phyloP scores from a whole-genome alignment of 2,113 vertebrate genomes.

The Onychostruthus taczanowskii region DNA sequence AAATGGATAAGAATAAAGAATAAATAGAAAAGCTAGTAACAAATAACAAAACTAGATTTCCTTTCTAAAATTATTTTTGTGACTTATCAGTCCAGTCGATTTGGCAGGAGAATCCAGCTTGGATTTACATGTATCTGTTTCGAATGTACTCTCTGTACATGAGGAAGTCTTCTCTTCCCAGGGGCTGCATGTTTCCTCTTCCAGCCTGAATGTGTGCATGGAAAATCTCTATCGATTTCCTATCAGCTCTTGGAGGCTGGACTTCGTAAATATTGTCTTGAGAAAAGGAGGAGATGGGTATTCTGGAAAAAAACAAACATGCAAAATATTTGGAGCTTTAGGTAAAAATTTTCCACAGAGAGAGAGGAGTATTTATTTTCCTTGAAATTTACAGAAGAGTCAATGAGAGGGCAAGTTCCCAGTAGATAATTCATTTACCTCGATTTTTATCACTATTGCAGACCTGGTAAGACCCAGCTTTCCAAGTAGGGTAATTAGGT shows the following conservation, averaged over 20 bases:
- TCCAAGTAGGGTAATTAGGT: constrained; percentile 55
- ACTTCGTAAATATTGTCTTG: constrained; percentile 87
- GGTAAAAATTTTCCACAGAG: neutral
- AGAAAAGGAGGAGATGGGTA: constrained; percentile 85
- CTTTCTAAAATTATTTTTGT: neutral
- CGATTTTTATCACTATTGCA: constrained; percentile 3
- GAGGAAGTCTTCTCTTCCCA: constrained; percentile 83
- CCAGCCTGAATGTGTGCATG: constrained; percentile 83
- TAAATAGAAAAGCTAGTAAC: constrained; percentile 3
- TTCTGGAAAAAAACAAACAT: constrained; percentile 64
- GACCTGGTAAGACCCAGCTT: constrained; percentile 4
- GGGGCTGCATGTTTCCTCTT: constrained; percentile 79
- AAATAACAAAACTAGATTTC: neutral
- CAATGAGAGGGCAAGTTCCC: neutral
- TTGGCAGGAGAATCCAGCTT: neutral
- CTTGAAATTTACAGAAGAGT: neutral
- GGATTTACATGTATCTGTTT: constrained; percentile 87
- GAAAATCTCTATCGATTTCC: constrained; percentile 84
- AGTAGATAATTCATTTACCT: neutral
- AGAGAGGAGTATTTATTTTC: neutral
- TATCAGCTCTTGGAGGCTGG: constrained; percentile 79
- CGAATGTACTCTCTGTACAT: constrained; percentile 91
- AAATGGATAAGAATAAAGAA: neutral
- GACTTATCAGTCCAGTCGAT: neutral
- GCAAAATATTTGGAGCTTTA: neutral